Percentiles rank a stretch among this genome's conserved stretches.
phyloP scores from a whole-genome alignment of 2,888 invertebrate genomes.

The Lapara coniferarum region DNA sequence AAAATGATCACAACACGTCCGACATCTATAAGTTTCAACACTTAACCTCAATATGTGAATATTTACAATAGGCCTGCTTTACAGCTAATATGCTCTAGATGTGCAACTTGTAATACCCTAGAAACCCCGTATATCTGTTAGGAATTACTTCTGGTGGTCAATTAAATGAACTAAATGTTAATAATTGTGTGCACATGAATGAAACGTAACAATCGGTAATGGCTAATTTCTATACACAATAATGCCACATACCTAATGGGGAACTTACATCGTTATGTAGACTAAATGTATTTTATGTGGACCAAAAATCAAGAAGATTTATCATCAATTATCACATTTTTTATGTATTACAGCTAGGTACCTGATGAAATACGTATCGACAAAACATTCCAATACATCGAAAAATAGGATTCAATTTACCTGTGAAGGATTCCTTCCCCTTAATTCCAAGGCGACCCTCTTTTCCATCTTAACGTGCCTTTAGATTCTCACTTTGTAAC shows the following conservation, averaged over 20 bases:
- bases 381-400: constrained; percentile 79
- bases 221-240: constrained; percentile 76
- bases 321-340: constrained; percentile 47
- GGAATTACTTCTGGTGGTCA: constrained; percentile 33
- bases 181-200: constrained; percentile 72
- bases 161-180: constrained; percentile 44
- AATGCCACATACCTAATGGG: constrained; percentile 73
- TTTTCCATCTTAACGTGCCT: constrained; percentile 90
- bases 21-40: constrained; percentile 66
- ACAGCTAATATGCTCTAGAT: constrained; percentile 36
- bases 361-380: constrained; percentile 80
- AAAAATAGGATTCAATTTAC: constrained; percentile 85
- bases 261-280: constrained; percentile 46
- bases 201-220: constrained; percentile 81
- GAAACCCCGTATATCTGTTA: constrained; percentile 29
- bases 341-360: constrained; percentile 59
- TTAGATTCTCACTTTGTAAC: constrained; percentile 60
- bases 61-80: constrained; percentile 57
- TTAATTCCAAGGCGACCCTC: constrained; percentile 96
- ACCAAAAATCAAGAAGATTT: constrained; percentile 38
- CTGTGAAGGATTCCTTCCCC: constrained; percentile 94
- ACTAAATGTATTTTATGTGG: constrained; percentile 32
- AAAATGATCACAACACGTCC: constrained; percentile 48
- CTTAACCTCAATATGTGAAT: constrained; percentile 77
- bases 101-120: constrained; percentile 28